phyloP scores from a whole-genome alignment of 2,888 invertebrate species.

The Tholera decimalis region DNA sequence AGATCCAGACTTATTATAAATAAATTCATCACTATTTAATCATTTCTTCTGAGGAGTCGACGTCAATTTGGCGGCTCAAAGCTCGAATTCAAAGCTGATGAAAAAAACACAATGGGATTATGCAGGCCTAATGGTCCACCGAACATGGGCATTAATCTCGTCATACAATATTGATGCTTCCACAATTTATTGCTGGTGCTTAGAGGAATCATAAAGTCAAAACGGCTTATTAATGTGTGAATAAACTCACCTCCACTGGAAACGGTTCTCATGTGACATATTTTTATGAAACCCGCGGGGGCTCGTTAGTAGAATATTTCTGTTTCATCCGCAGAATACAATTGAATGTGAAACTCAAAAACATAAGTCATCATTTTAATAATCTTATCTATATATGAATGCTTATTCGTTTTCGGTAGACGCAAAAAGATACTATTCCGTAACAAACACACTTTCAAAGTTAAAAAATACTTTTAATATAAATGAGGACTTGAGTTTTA shows the following conservation, averaged over 20 bases:
- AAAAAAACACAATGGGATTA: conserved; percentile 90
- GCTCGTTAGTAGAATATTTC: conserved; percentile 88
- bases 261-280: conserved; percentile 80
- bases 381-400: conserved; percentile 75
- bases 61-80: conserved; percentile 85
- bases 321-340: conserved; percentile 86
- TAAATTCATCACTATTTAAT: conserved; percentile 81
- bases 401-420: conserved; percentile 67
- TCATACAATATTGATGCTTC: conserved; percentile 90
- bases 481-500: conserved; percentile 75
- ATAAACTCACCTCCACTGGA: conserved; percentile 85
- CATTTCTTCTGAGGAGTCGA: conserved; percentile 78
- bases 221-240: conserved; percentile 90
- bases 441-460: conserved; percentile 71
- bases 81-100: conserved; percentile 77
- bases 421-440: conserved; percentile 76
- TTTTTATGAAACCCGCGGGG: conserved; percentile 83
- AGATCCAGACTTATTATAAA: conserved; percentile 74
- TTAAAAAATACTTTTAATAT: conserved; percentile 73
- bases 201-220: conserved; percentile 87
- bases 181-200: conserved; percentile 87
- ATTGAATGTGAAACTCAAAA: conserved; percentile 88
- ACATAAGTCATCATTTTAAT: conserved; percentile 86
- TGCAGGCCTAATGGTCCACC: conserved; percentile 87
- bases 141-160: conserved; percentile 90